Conservation (phyloP, 2,797 vertebrate species). For the Acomys russatus region DNA sequence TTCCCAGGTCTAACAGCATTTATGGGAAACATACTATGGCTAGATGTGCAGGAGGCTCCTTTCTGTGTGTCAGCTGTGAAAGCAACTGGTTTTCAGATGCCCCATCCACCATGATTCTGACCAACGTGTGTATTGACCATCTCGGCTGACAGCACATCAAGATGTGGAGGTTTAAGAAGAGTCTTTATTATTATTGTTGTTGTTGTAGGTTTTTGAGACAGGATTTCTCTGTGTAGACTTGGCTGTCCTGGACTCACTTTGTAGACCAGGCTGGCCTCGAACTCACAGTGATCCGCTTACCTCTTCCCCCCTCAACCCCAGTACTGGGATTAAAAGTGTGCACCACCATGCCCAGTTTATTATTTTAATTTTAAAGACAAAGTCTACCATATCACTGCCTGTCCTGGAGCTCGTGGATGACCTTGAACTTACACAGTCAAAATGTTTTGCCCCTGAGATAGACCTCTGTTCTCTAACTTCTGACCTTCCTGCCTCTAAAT, state of each 20-base stretch:
- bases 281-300: background rate
- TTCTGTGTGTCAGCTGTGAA: background rate
- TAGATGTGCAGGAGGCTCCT: too few relatives aligned
- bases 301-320: background rate
- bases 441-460: background rate
- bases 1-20: background rate
- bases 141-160: background rate
- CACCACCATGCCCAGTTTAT: too few relatives aligned
- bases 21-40: background rate
- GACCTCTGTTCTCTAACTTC: background rate
- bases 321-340: background rate
- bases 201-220: too few relatives aligned
- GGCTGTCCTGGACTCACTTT: background rate
- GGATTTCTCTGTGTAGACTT: too few relatives aligned
- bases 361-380: background rate
- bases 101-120: background rate
- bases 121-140: fast-evolving
- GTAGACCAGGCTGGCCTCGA: background rate
- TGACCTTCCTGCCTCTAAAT: background rate
- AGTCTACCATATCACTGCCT: background rate
- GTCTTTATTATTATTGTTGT: background rate
- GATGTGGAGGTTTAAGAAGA: background rate
- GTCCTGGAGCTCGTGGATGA: background rate
- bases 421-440: background rate
- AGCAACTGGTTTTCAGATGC: background rate